Percentiles rank a stretch among this genome's conserved stretches.
These are phyloP conservation scores for Temnothorax longispinosus DNA, from an alignment of 1,140 invertebrate genomes.

Conservation along the genomic window DNA sequence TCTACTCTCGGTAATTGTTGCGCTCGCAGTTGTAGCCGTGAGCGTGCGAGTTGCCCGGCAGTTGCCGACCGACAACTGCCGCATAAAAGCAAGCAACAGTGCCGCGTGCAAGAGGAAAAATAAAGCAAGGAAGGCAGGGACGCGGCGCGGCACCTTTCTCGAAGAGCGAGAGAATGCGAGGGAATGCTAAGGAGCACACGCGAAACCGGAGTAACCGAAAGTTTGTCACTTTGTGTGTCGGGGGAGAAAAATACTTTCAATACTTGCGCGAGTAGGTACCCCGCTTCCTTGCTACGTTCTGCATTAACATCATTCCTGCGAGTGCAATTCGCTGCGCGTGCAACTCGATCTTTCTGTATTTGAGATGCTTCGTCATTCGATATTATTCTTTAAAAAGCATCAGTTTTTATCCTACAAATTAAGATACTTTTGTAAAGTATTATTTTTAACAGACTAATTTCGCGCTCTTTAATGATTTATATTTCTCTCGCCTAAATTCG, in stretches of 20 bases:
- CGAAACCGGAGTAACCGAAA: slow-evolving; percentile 46
- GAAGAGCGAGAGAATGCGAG: neutral
- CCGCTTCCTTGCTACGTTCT: slow-evolving; percentile 46
- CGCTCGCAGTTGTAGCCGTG: slow-evolving; percentile 39
- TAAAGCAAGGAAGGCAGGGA: neutral
- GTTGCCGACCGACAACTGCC: slow-evolving; percentile 36
- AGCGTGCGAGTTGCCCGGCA: slow-evolving; percentile 21
- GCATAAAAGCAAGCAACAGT: slow-evolving; percentile 63
- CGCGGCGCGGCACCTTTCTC: slow-evolving; percentile 1
- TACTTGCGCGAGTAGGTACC: slow-evolving; percentile 8
- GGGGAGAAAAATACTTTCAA: slow-evolving; percentile 42
- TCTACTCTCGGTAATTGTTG: slow-evolving; percentile 59
- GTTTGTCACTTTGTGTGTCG: slow-evolving; percentile 69
- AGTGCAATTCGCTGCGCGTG: slow-evolving; percentile 29
- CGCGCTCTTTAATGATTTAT: no score
- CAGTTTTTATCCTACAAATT: neutral
- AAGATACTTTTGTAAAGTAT: neutral
- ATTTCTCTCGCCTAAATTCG: neutral
- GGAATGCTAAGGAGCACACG: slow-evolving; percentile 43
- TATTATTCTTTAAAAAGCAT: slow-evolving; percentile 11
- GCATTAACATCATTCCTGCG: slow-evolving; percentile 55
- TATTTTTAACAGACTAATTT: neutral
- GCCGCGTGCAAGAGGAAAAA: neutral
- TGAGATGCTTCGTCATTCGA: slow-evolving; percentile 34
- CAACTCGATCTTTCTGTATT: slow-evolving; percentile 18